These are phyloP conservation scores for Dipodomys spectabilis DNA, from an alignment of 2,113 vertebrate species.

Conservation along the genomic window DNA sequence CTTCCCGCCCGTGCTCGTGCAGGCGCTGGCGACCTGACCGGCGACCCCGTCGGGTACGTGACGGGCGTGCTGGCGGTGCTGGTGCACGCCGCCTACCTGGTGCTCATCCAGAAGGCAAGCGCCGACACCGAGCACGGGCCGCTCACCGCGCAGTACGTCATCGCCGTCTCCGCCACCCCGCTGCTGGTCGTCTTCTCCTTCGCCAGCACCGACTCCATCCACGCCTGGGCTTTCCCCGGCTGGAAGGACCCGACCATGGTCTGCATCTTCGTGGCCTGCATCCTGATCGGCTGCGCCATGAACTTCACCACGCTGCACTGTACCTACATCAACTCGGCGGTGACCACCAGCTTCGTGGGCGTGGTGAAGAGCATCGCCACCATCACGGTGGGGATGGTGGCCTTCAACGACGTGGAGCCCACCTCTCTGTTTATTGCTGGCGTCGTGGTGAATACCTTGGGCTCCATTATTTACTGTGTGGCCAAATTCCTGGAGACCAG, in stretches of 20 bases:
- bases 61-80: conserved; percentile 95
- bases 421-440: conserved; percentile 95
- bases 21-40: conserved; percentile 97
- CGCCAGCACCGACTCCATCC: conserved; percentile 94
- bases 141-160: conserved; percentile 96
- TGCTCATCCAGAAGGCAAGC: conserved; percentile 97
- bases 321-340: conserved; percentile 98
- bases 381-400: conserved; percentile 98
- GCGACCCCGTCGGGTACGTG: conserved; percentile 95
- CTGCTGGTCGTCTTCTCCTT: conserved; percentile 93
- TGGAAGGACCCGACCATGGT: conserved; percentile 94
- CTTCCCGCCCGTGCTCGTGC: not conserved
- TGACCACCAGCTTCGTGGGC: conserved; percentile 99
- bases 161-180: conserved; percentile 94
- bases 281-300: conserved; percentile 98
- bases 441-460: conserved; percentile 96
- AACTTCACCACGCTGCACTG: conserved; percentile 99
- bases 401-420: conserved; percentile 95
- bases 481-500: conserved; percentile 95
- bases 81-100: conserved; percentile 96
- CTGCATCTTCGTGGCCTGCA: conserved; percentile 91
- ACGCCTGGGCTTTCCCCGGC: conserved; percentile 95
- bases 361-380: conserved; percentile 99
- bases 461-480: conserved; percentile 95
- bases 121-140: conserved; percentile 94